phyloP scores from a whole-genome alignment of 23 tunicate genomes.

The Ascidia mentula region DNA sequence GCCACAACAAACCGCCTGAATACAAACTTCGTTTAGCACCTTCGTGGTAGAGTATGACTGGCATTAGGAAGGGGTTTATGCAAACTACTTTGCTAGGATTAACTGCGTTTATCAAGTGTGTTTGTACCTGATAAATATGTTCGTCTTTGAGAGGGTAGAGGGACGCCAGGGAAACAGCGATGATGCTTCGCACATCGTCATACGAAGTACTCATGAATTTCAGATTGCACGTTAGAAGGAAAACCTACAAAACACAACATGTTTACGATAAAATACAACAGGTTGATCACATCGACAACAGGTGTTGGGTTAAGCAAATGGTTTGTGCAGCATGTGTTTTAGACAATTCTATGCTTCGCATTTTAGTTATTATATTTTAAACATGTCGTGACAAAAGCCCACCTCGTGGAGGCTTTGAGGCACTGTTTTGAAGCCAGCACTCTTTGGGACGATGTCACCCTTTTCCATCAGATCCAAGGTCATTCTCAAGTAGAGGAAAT shows the following conservation, averaged over 20 bases:
- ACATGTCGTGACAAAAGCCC: neutral
- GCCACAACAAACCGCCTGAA: conserved; percentile 56
- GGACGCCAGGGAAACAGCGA: conserved; percentile 83
- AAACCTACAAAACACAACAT: conserved; percentile 38
- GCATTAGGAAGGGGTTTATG: too few species aligned
- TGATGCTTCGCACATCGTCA: conserved; percentile 68
- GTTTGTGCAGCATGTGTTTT: too few species aligned
- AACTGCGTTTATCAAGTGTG: neutral
- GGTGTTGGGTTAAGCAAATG: too few species aligned
- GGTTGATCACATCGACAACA: too few species aligned
- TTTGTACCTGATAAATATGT: conserved; percentile 71
- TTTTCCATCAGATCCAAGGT: conserved; percentile 86
- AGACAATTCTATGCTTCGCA: too few species aligned
- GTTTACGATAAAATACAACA: neutral
- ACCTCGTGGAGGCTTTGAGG: conserved; percentile 76
- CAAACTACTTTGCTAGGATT: too few species aligned
- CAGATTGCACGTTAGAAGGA: conserved; percentile 77
- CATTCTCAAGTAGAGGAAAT: conserved; percentile 82
- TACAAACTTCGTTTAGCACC: too few species aligned
- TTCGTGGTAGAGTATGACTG: too few species aligned
- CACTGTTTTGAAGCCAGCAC: conserved; percentile 79
- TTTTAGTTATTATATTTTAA: too few species aligned
- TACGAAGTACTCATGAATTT: conserved; percentile 75
- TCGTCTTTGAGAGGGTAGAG: conserved; percentile 94
- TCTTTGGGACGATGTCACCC: conserved; percentile 69